A percentile compares a stretch with the other conserved stretches of the same genome.
Conservation (phyloP, 2,888 invertebrate genomes). For the Danaus chrysippus region DNA sequence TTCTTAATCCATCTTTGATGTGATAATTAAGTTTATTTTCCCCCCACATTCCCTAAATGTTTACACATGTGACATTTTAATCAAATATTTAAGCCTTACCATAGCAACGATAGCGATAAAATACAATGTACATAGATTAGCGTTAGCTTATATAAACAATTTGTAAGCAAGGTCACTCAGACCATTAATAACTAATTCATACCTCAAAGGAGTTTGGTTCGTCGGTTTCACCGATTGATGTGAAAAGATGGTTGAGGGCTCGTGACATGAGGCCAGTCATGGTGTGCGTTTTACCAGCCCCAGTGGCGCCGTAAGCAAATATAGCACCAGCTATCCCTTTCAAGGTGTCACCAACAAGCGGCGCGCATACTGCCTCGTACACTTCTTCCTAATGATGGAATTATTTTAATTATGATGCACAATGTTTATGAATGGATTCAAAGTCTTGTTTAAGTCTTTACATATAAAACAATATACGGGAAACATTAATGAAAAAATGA, state of each 20-base stretch:
- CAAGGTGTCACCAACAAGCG: conserved; percentile 91
- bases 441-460: no score
- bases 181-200: conserved; percentile 14
- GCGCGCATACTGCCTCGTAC: conserved; percentile 91
- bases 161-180: not conserved
- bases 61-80: not conserved
- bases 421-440: no score
- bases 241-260: conserved; percentile 90
- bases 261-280: conserved; percentile 96
- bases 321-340: conserved; percentile 96
- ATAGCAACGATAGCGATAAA: not conserved
- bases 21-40: no score
- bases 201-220: conserved; percentile 82
- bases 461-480: no score
- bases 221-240: conserved; percentile 80
- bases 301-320: conserved; percentile 96
- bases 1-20: no score
- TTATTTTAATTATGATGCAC: no score
- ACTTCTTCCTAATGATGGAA: conserved; percentile 81
- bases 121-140: conserved; percentile 2
- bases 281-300: conserved; percentile 94
- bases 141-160: not conserved
- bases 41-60: no score
- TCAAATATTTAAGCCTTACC: not conserved
- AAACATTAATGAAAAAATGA: no score